These are phyloP conservation scores for Athene noctua DNA, from an alignment of 2,113 vertebrate genomes.

Conservation along the genomic window DNA sequence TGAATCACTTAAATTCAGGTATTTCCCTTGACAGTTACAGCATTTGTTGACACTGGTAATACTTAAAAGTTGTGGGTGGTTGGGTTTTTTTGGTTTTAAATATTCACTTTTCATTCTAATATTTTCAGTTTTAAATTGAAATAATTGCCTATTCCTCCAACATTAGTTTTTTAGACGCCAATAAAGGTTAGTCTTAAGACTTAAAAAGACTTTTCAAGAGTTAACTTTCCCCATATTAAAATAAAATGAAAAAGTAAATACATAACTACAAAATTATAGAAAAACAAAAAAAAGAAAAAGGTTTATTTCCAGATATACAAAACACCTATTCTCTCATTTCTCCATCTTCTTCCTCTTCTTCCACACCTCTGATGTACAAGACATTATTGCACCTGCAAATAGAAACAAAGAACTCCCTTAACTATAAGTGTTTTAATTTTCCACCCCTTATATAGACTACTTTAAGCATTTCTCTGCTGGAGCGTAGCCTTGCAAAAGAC, in stretches of 20 bases:
- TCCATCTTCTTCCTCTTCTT: constrained; percentile 98
- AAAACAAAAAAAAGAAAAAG: constrained; percentile 17
- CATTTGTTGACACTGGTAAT: not conserved
- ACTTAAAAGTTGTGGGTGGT: not conserved
- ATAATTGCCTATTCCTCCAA: not conserved
- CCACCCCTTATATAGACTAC: too few species aligned
- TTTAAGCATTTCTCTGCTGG: not conserved
- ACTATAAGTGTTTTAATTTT: not conserved
- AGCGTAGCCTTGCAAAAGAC: not conserved
- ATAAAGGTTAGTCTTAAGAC: not conserved
- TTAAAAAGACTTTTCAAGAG: not conserved
- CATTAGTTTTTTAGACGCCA: not conserved
- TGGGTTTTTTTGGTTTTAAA: not conserved
- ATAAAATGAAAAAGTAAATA: not conserved
- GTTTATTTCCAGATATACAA: constrained; percentile 77
- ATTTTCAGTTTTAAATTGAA: not conserved
- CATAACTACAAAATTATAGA: constrained; percentile 45
- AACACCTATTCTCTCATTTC: constrained; percentile 95
- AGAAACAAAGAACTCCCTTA: constrained; percentile 34
- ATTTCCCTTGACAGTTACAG: not conserved
- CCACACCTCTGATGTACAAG: constrained; percentile 96
- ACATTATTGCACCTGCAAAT: constrained; percentile 93
- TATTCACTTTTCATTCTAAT: not conserved
- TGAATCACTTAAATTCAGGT: not conserved
- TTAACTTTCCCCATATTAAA: not conserved